phyloP scores from a whole-genome alignment of 2,797 vertebrate genomes.

The Anguilla megastoma region DNA sequence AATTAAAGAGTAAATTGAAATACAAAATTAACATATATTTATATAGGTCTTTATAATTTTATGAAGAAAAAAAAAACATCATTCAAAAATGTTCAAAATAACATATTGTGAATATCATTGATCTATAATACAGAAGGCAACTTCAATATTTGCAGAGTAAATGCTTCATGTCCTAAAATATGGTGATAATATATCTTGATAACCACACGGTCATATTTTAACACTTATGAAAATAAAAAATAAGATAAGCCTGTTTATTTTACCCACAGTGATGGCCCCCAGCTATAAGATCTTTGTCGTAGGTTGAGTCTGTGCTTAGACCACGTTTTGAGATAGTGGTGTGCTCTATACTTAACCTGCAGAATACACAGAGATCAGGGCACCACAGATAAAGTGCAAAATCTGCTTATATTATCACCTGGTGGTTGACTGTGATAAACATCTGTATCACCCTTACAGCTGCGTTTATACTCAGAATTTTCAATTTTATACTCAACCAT shows the following conservation, averaged over 20 bases:
- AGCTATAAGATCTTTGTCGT: constrained; percentile 49
- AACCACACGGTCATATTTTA: constrained; percentile 47
- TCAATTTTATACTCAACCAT: not conserved
- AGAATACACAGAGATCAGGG: not conserved
- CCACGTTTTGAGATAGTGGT: not conserved
- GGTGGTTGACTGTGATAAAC: not conserved
- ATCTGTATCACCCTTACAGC: not conserved
- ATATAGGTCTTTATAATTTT: not conserved
- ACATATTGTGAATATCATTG: not conserved
- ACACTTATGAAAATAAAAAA: constrained; percentile 56
- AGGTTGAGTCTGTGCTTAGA: constrained; percentile 38
- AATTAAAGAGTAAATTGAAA: not conserved
- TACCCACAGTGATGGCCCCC: constrained; percentile 35
- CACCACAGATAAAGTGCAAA: not conserved
- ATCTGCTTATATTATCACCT: not conserved
- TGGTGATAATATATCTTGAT: constrained; percentile 42
- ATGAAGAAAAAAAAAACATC: not conserved
- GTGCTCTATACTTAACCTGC: not conserved
- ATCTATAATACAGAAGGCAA: not conserved
- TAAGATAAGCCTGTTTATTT: constrained; percentile 49
- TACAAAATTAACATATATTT: not conserved
- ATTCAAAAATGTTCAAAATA: not conserved
- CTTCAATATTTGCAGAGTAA: not conserved
- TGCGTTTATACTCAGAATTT: not conserved
- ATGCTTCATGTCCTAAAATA: not conserved